Percentiles rank a stretch among this genome's conserved stretches.
Evolutionary conservation across 1,140 invertebrate genomes (phyloP).

Genomic region (Bemisia tabaci): DNA sequence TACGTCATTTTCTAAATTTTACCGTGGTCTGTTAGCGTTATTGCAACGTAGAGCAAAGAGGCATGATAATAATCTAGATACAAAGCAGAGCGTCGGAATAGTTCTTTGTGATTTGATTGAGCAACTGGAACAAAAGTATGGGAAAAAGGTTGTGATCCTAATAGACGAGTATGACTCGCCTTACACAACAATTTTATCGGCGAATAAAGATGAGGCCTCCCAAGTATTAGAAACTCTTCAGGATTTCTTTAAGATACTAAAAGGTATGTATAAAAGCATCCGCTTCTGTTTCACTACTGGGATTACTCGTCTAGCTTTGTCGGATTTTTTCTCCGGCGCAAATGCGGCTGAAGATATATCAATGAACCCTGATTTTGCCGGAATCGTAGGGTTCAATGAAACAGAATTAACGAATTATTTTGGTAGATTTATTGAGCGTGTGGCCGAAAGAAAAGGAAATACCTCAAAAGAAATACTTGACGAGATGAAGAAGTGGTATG

Average conservation of each 20-base stretch:
- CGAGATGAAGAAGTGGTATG: not conserved
- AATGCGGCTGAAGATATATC: not conserved
- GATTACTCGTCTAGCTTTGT: not conserved
- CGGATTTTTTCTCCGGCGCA: not conserved
- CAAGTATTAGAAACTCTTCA: not conserved
- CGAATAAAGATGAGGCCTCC: not conserved
- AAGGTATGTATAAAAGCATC: not conserved
- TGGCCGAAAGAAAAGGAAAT: not conserved
- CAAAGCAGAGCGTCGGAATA: not conserved
- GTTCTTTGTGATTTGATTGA: not conserved
- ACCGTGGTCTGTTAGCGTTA: too few relatives aligned
- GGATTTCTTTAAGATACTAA: not conserved
- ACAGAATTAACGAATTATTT: not conserved
- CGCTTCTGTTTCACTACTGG: not conserved
- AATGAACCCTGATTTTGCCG: not conserved
- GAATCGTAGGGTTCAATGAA: not conserved
- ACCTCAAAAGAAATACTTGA: not conserved
- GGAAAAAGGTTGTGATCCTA: not conserved
- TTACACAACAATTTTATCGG: not conserved
- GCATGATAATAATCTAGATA: too few relatives aligned
- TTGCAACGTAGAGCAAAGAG: too few relatives aligned
- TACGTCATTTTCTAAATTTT: too few relatives aligned
- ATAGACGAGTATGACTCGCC: not conserved
- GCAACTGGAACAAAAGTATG: not conserved
- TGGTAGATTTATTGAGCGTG: not conserved